Conservation (phyloP, 2,797 vertebrate genomes). For the Peromyscus eremicus region DNA sequence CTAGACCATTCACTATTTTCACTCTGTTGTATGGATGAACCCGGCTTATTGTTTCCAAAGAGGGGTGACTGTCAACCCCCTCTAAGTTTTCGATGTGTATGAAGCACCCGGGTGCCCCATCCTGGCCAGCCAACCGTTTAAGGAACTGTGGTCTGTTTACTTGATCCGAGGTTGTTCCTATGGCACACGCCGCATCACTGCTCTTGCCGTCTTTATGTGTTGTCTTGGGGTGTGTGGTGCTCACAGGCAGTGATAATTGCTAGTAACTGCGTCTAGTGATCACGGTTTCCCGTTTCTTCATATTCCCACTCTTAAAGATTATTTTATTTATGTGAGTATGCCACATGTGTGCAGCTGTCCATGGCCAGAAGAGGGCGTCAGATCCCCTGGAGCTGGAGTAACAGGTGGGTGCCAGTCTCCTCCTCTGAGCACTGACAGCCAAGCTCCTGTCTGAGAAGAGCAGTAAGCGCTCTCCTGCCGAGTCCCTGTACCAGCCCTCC, state of each 20-base stretch:
- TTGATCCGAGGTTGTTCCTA: not conserved
- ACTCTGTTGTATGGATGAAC: not conserved
- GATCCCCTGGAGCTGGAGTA: not conserved
- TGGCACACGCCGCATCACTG: not conserved
- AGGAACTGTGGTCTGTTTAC: not conserved
- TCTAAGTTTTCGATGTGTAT: not conserved
- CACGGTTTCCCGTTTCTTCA: not conserved
- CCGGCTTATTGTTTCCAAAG: not conserved
- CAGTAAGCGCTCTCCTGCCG: no score
- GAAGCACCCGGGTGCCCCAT: not conserved
- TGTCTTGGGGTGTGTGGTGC: slow-evolving; percentile 28
- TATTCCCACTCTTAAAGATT: not conserved
- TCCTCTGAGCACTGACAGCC: no score
- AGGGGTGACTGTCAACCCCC: not conserved
- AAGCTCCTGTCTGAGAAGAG: no score
- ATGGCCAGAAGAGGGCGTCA: not conserved
- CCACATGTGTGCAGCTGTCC: no score
- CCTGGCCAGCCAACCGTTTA: not conserved
- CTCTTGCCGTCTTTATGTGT: slow-evolving; percentile 3
- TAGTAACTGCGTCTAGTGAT: not conserved
- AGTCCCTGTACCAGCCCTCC: not conserved
- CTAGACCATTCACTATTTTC: not conserved
- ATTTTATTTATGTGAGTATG: not conserved
- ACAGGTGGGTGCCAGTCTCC: not conserved
- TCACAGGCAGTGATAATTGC: not conserved